phyloP scores from a whole-genome alignment of 2,888 invertebrate genomes.

The Exocentrus adspersus region DNA sequence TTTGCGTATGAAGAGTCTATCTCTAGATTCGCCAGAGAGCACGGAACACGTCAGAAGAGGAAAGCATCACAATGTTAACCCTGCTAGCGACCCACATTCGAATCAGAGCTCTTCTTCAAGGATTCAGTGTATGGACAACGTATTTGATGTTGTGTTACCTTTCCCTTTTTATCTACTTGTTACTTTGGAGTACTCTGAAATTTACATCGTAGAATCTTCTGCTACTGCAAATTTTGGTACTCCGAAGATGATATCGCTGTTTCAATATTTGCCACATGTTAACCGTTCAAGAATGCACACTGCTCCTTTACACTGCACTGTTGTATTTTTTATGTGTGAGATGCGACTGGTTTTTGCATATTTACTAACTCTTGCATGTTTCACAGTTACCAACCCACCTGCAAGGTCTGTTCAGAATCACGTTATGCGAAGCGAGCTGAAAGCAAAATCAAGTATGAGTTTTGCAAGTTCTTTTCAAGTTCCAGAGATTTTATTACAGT shows the following conservation, averaged over 20 bases:
- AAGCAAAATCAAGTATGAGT: conserved; percentile 63
- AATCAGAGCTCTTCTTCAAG: conserved; percentile 70
- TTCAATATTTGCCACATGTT: conserved; percentile 3
- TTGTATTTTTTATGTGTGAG: conserved; percentile 7
- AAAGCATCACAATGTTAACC: conserved; percentile 60
- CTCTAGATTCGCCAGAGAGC: conserved; percentile 95
- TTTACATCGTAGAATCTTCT: not conserved
- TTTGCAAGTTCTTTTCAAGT: conserved; percentile 17
- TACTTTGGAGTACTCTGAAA: not conserved
- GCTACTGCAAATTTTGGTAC: not conserved
- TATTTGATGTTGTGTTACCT: conserved; percentile 2
- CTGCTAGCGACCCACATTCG: conserved; percentile 63
- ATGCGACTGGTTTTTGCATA: not conserved
- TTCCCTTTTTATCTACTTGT: not conserved
- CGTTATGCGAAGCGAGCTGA: conserved; percentile 57
- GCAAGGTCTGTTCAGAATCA: conserved; percentile 56
- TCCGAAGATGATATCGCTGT: not conserved
- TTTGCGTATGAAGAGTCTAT: conserved; percentile 97
- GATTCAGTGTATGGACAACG: conserved; percentile 68
- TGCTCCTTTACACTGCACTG: conserved; percentile 14
- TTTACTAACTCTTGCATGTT: conserved; percentile 48
- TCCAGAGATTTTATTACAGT: not conserved
- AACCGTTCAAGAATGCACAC: conserved; percentile 17
- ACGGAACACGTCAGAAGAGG: conserved; percentile 80
- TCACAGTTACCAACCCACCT: conserved; percentile 52